Evolutionary conservation across 2,888 invertebrate species (phyloP).

Genomic region (Eutolmus rufibarbis): DNA sequence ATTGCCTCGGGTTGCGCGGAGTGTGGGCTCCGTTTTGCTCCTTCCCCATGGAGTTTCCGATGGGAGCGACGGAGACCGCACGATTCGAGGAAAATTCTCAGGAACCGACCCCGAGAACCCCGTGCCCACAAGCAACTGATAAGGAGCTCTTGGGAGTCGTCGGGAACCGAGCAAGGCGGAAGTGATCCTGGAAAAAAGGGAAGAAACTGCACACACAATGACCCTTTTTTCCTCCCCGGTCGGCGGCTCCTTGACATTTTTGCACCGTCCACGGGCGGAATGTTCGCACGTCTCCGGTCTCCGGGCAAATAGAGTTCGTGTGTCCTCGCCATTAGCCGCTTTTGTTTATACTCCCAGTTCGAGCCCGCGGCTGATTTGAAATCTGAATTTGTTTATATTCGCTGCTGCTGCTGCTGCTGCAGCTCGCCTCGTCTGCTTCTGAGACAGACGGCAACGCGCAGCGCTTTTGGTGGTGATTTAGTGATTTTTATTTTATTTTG

Average conservation of each 20-base stretch:
- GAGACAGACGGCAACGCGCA: background rate
- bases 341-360: background rate
- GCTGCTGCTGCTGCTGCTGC: background rate
- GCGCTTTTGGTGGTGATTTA: background rate
- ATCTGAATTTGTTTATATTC: background rate
- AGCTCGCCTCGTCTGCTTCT: no score
- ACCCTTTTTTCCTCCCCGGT: background rate
- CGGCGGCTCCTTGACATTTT: background rate
- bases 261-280: background rate
- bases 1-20: background rate
- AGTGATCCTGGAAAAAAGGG: background rate
- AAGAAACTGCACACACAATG: background rate
- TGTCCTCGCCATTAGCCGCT: background rate
- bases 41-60: background rate
- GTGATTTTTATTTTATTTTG: background rate
- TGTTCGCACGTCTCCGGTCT: background rate
- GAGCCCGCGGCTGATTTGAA: background rate
- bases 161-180: background rate
- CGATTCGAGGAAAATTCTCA: background rate
- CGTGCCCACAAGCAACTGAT: background rate
- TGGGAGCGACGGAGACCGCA: background rate
- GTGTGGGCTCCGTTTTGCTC: background rate
- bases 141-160: background rate
- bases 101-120: background rate
- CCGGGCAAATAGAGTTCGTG: background rate